phyloP scores from a whole-genome alignment of 1,140 invertebrate genomes.

The Magallana ariakensis region DNA sequence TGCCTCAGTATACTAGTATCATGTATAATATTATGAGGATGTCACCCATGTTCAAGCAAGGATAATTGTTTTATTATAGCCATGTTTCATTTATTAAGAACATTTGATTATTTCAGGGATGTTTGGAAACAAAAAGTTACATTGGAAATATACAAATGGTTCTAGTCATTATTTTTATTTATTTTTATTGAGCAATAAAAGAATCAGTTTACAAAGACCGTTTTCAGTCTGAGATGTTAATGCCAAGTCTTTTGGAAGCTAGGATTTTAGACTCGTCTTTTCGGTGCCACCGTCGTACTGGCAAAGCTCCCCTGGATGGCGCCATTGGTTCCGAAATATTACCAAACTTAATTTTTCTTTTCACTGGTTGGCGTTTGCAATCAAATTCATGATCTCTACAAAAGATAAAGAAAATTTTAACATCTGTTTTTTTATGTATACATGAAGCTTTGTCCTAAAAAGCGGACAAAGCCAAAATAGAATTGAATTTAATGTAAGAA shows the following conservation, averaged over 20 bases:
- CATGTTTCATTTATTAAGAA: not conserved
- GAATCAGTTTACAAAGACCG: not conserved
- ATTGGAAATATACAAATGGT: not conserved
- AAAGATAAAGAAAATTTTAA: not conserved
- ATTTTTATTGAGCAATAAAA: not conserved
- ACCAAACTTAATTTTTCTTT: not conserved
- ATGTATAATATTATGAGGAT: not conserved
- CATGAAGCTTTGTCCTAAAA: not conserved
- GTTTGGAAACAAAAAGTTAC: not conserved
- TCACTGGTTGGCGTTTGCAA: not conserved
- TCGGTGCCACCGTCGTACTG: not conserved
- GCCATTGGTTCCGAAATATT: not conserved
- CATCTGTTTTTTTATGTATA: not conserved
- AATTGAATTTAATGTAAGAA: not conserved
- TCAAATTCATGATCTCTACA: constrained; percentile 26
- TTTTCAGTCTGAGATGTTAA: not conserved
- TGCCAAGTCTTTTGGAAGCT: not conserved
- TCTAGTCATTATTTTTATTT: not conserved
- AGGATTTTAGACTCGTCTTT: not conserved
- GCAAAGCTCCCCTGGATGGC: not conserved
- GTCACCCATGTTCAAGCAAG: not conserved
- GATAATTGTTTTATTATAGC: not conserved
- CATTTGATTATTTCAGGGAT: not conserved
- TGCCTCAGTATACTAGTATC: no score
- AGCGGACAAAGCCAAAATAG: not conserved